phyloP scores from a whole-genome alignment of 30 jellyfish, hydroid and myxozoan genomes.

The Clytia hemisphaerica region DNA sequence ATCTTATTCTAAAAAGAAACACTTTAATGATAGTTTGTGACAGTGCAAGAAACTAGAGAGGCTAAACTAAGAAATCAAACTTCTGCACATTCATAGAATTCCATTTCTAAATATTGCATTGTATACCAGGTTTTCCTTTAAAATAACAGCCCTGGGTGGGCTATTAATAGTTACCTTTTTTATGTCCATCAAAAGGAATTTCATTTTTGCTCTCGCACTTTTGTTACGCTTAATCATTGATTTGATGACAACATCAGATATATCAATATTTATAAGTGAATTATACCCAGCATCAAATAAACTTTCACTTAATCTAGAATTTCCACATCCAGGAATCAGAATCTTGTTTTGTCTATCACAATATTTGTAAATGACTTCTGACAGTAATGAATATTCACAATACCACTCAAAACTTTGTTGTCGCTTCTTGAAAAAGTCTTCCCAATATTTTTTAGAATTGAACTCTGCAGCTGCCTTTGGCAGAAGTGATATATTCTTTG shows the following conservation, averaged over 20 bases:
- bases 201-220: constrained; percentile 30
- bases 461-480: constrained; percentile 39
- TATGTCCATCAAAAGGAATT: constrained; percentile 25
- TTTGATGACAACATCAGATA: constrained; percentile 43
- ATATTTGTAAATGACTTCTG: constrained; percentile 10
- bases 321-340: constrained; percentile 46
- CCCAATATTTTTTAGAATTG: constrained; percentile 39
- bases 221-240: constrained; percentile 30
- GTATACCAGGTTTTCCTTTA: not conserved
- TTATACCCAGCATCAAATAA: constrained; percentile 51
- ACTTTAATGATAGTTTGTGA: no score
- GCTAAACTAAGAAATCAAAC: no score
- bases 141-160: not conserved
- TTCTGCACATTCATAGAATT: no score
- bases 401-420: constrained; percentile 53
- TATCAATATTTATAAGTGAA: constrained; percentile 30
- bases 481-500: constrained; percentile 1
- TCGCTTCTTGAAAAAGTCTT: constrained; percentile 30
- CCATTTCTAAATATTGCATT: not conserved
- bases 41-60: no score
- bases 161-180: constrained; percentile 10
- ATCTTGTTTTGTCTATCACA: not conserved
- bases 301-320: constrained; percentile 42
- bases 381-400: constrained; percentile 40
- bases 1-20: no score